Base-by-base conservation (phyloP, 2,797 vertebrate genomes). In the Anguilla obscura region DNA sequence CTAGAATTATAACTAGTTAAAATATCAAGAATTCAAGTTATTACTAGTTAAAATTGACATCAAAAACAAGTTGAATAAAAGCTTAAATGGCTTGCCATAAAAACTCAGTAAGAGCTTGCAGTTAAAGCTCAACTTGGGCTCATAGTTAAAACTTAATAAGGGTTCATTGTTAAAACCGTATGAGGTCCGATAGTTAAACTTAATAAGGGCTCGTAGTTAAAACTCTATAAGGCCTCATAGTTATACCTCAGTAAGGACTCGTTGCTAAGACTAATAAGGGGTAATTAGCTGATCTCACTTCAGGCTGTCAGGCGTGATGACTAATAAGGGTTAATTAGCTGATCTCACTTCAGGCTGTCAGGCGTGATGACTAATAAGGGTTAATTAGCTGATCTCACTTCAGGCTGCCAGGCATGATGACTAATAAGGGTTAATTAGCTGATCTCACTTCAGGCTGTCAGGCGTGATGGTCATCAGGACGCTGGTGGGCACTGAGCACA, bases 331-430 rank as follows among this genome's bases (percentile, higher is more conserved):
- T 21, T 24, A 40, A 36, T 40, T 40, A 5, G 14, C 27, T 36
- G 36, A 36, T 66, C 87, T 91, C 85, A 92, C 90, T 54, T 30
- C 10, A 92, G 63, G 30, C 84, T 90, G 0, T 52, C 76, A 27
- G 82, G n/a, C 21, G 9, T 74, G 21, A 92, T 92, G 54, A 36
- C 33, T 36, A 36, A 24, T 66, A 66, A 66, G 60, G n/a, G 60
- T n/a, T n/a, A 21, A 40, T 45, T 48, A 7, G 18, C 27, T 36
- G 36, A 36, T 66, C 87, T 91, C 85, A 92, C 90, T 54, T 30
- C 10, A 92, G 63, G 30, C 84, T 90, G 0, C 45, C 76, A 27
- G 82, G 21, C 21, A 7, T 74, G 21, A 92, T 92, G 54, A 33
- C 33, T 33, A 33, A 24, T 66, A 66, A 66, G 60, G 24, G 60